Conservation (phyloP, 37 sponge, comb jelly and placozoan genomes). For the Cliona cf. orientalis region DNA sequence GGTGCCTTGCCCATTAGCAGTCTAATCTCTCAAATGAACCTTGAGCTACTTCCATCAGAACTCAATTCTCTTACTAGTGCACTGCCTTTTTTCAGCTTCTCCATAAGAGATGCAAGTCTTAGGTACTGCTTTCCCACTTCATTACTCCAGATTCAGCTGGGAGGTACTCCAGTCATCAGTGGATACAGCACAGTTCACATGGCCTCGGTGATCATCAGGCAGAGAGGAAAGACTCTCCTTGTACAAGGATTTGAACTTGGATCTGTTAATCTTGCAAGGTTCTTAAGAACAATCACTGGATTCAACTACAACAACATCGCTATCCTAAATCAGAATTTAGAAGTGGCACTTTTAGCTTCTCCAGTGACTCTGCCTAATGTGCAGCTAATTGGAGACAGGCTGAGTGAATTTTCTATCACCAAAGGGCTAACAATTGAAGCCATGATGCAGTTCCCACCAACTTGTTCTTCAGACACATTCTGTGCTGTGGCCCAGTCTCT, state of each 20-base stretch:
- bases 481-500: constrained; percentile 14
- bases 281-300: neutral
- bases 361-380: neutral
- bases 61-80: neutral
- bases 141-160: neutral
- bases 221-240: neutral
- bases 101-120: neutral
- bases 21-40: neutral
- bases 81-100: neutral
- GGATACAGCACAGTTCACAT: constrained; percentile 3
- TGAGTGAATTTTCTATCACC: neutral
- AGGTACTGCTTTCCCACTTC: neutral
- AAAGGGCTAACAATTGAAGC: constrained; percentile 4
- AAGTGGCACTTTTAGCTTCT: constrained; percentile 1
- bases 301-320: neutral
- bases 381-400: neutral
- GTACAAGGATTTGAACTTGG: constrained; percentile 20
- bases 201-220: neutral
- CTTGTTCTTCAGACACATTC: constrained; percentile 14
- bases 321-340: constrained; percentile 13
- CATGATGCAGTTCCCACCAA: neutral
- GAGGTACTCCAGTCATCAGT: neutral
- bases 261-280: neutral
- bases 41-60: neutral
- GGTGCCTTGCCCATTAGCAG: neutral